Evolutionary conservation across 2,888 invertebrate genomes (phyloP).

Genomic region (Volucella inflata): DNA sequence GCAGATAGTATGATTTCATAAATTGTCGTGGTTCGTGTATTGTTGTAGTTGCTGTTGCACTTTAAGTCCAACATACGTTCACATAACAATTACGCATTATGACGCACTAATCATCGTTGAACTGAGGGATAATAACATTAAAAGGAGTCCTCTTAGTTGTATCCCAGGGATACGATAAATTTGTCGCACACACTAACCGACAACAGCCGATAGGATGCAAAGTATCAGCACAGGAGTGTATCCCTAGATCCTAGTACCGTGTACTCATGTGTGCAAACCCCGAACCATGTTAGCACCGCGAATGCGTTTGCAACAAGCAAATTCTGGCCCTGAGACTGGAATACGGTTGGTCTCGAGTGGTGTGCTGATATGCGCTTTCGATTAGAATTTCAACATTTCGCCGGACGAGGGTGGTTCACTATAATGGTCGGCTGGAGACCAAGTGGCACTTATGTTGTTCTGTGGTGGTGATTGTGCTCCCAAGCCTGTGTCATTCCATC

Average conservation of each 20-base stretch:
- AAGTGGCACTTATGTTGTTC: constrained; percentile 39
- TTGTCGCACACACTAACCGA: constrained; percentile 40
- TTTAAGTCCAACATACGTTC: constrained; percentile 54
- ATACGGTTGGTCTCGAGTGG: constrained; percentile 48
- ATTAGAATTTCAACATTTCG: constrained; percentile 55
- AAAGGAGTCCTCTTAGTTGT: constrained; percentile 39
- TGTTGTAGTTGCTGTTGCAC: neutral
- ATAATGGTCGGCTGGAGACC: constrained; percentile 39
- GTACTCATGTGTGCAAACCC: constrained; percentile 28
- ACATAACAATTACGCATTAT: constrained; percentile 75
- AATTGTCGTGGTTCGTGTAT: too few species aligned
- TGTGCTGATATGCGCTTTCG: constrained; percentile 50
- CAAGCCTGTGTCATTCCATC: constrained; percentile 50
- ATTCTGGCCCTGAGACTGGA: constrained; percentile 31
- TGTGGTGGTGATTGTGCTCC: constrained; percentile 2
- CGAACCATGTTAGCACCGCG: constrained; percentile 38
- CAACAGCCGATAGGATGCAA: constrained; percentile 14
- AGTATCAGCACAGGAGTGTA: neutral
- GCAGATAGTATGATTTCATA: neutral
- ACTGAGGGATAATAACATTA: constrained; percentile 69
- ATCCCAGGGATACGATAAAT: constrained; percentile 64
- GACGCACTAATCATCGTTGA: constrained; percentile 73
- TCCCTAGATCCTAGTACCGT: too few species aligned
- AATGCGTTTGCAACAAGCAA: constrained; percentile 7
- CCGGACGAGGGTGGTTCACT: neutral